These are phyloP conservation scores for Tetranychus urticae DNA, from an alignment of 1,140 invertebrate species.

Conservation along the genomic window DNA sequence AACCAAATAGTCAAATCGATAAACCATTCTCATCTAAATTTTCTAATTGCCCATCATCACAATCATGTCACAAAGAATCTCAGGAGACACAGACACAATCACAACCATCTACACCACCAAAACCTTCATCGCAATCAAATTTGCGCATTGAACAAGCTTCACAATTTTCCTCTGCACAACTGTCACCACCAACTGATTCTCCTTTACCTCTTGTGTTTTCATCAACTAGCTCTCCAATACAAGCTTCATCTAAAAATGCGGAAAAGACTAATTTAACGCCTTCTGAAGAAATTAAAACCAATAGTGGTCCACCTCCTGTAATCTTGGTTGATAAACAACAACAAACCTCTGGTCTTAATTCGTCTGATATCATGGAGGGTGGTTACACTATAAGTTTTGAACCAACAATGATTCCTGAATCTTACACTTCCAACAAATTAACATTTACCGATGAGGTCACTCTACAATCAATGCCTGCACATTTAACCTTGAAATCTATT, in stretches of 20 bases:
- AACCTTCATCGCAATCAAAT: too few species aligned
- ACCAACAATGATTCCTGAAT: too few species aligned
- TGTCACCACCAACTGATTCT: too few species aligned
- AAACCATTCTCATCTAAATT: not conserved
- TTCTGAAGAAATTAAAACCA: conserved; percentile 16
- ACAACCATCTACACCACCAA: too few species aligned
- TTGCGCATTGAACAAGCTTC: not conserved
- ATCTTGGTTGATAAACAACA: not conserved
- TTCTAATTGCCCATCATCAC: not conserved
- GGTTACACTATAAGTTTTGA: not conserved
- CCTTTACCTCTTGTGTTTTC: too few species aligned
- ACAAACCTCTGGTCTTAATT: not conserved
- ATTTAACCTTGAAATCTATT: too few species aligned
- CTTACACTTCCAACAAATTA: too few species aligned
- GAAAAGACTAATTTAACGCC: not conserved
- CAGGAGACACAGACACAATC: not conserved
- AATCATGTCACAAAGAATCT: conserved; percentile 5
- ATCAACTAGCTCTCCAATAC: too few species aligned
- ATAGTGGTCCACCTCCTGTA: not conserved
- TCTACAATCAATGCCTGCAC: too few species aligned
- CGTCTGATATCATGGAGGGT: not conserved
- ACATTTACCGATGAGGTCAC: too few species aligned
- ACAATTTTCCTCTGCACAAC: not conserved
- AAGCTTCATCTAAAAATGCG: too few species aligned
- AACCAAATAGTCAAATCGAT: conserved; percentile 13